phyloP scores from a whole-genome alignment of 2,888 invertebrate genomes.

The Herminia tarsipennalis region DNA sequence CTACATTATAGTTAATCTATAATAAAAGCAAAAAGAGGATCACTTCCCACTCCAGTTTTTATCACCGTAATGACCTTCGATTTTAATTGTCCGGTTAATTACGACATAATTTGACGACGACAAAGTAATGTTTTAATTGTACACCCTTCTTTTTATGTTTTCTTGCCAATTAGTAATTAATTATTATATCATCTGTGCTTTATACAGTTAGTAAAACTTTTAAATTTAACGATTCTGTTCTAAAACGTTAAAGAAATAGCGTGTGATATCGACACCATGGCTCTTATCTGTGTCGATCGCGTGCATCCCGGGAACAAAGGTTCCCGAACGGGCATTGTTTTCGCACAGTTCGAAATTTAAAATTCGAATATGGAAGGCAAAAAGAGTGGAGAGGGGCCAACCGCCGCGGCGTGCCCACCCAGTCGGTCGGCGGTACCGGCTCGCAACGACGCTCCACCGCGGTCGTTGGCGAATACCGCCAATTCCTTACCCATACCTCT shows the following conservation, averaged over 20 bases:
- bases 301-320: constrained; percentile 48
- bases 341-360: constrained; percentile 63
- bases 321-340: constrained; percentile 53
- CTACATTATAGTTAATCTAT: constrained; percentile 50
- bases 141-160: constrained; percentile 62
- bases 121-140: constrained; percentile 83
- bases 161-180: constrained; percentile 71
- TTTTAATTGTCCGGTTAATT: constrained; percentile 79
- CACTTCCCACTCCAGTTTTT: constrained; percentile 77
- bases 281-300: constrained; percentile 47
- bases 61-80: constrained; percentile 75
- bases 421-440: constrained; percentile 65
- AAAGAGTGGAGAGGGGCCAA: constrained; percentile 67
- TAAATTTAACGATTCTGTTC: neutral
- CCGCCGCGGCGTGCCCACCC: constrained; percentile 79
- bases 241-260: constrained; percentile 35
- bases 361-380: constrained; percentile 72
- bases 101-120: constrained; percentile 77
- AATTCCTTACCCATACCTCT: constrained; percentile 75
- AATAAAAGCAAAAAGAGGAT: constrained; percentile 65
- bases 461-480: constrained; percentile 83
- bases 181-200: constrained; percentile 66
- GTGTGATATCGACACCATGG: constrained; percentile 48
- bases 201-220: constrained; percentile 29
- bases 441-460: constrained; percentile 70